Base-by-base conservation (phyloP, 2,888 invertebrate genomes). In the Ptycholaimellus sp. region DNA sequence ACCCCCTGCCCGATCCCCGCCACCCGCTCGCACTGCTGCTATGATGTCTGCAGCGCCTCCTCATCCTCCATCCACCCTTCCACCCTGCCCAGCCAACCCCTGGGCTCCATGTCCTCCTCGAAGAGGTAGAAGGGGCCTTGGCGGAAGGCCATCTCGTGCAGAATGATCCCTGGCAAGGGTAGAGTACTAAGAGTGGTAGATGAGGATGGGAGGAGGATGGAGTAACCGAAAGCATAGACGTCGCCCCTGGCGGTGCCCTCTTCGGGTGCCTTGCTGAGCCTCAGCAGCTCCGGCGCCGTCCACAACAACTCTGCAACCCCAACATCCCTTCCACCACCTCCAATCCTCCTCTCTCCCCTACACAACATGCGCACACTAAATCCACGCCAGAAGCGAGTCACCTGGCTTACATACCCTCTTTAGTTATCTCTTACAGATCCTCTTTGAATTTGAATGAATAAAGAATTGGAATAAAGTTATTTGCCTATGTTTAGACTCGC, bases 221-320 rank as follows among this genome's bases (percentile, higher is more conserved):
- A n/a, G n/a, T n/a, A n/a, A n/a, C n/a, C 82, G 57, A 85, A 87
- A 30, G 83, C 81, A 60, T 85, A 87, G n/a, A 85, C 75, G 55
- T 87, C 87, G 18, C 78, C 85, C 59, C 80, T 81, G 54, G 77
- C 81, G 0, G 76, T 76, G 1, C 80, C 81, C 52, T 74, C 73
- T 1, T 69, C 67, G 19, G 17, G 18, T 30, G 17, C 19, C 27
- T 70, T 67, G 20, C 68, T 62, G 63, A 72, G 67, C 38, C 76
- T 68, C 31, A 87, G 67, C 16, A 85, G 59, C 59, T 87, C 87
- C 0, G 87, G 87, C 0, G 83, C 72, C 1, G 83, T 83, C 85
- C 85, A 87, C 25, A 85, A 64, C 49, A 74, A 70, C 54, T 73
- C 85, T 87, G 57, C 27, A 58, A 44, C 21, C 19, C n/a, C n/a